Evolutionary conservation across 2,113 vertebrate species (phyloP), one percentile per base, ranked within the genome.

Genomic region (Ciconia maguari): DNA sequence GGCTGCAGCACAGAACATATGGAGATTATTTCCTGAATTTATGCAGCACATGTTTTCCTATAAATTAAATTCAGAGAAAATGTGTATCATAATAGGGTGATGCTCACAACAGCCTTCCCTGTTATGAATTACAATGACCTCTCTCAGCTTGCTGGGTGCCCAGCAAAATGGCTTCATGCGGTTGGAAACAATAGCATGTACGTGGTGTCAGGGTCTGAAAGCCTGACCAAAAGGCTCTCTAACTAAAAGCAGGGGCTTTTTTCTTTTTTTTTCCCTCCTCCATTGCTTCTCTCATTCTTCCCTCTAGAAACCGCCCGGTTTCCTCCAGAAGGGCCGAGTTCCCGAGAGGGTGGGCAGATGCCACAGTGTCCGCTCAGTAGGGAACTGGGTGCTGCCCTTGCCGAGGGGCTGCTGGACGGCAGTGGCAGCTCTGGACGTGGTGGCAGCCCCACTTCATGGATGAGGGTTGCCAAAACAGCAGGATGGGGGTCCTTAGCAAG

Each of bases 31-130:
- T 94, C 72, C 87, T 83, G 68, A 75, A 83, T 96, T 91, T 93
- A 92, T 97, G 90, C 93, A 82, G 83, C 94, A 92, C 92, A 83
- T 96, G 95, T 96, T 97, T 95, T 87, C 62, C 71, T 96, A 93
- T 96, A 96, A 97, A 97, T 97, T 97, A 97, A 96, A 96, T 94
- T 92, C 96, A 70, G 91, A 93, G 94, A 93, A 96, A 96, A 96
- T 86, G 89, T 85, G 94, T 95, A 81, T 94, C 87, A 54, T 97
- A 96, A 97, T 95, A 86, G 93, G 91, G 94, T 66, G 84, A 96
- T 88, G 85, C 94, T 95, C 42, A 2, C 87, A 96, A 88, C 89
- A 91, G 93, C 89, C 91, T 91, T 91, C 84, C 58, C 62, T 74
- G 75, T 88, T 91, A 83, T 29, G 84, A 96, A 95, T 97, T 93